Base-by-base conservation (phyloP, 2,888 invertebrate genomes). In the Spodoptera littoralis region DNA sequence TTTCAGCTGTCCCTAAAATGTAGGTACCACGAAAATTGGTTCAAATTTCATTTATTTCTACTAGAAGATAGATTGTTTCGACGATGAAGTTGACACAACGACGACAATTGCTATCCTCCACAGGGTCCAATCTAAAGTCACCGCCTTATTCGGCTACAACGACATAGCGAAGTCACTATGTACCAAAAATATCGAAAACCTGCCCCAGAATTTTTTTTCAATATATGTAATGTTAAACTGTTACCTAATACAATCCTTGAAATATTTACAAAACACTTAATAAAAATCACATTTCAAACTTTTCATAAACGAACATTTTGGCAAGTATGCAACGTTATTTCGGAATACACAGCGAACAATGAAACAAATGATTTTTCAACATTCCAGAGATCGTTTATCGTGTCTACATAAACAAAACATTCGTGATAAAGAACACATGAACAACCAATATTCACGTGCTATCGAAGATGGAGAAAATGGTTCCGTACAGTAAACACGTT, bases 331-430 rank as follows among this genome's bases (percentile, higher is more conserved):
- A 27, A 36, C 11, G 50, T n/a, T 63, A 18, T 44, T 63, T 12
- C 9, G 9, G 44, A 43, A 70, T 50, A 50, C 11, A 45, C 42
- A 42, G 36, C 8, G 9, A 6, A 44, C 13, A 53, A 18, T 52
- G 43, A 74, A 71, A 59, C 52, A 69, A 63, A 63, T 49, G 42
- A 64, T 60, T 60, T 56, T 60, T 60, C 53, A 68, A 49, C 70
- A 67, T 72, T 67, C 70, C 60, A 11, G 50, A 57, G 53, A 66
- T 65, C 55, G 63, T 63, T 75, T 61, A 55, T 66, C 43, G 54
- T 42, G 13, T 60, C 36, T 65, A 51, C 24, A 58, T 73, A 73
- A 79, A 79, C 69, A 74, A 63, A 65, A 70, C 58, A 67, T 57
- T 56, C 51, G 12, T 69, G 66, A 70, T 76, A 65, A 54, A 79